Conservation (phyloP, 2,888 invertebrate species). For the Abrostola triplasia region DNA sequence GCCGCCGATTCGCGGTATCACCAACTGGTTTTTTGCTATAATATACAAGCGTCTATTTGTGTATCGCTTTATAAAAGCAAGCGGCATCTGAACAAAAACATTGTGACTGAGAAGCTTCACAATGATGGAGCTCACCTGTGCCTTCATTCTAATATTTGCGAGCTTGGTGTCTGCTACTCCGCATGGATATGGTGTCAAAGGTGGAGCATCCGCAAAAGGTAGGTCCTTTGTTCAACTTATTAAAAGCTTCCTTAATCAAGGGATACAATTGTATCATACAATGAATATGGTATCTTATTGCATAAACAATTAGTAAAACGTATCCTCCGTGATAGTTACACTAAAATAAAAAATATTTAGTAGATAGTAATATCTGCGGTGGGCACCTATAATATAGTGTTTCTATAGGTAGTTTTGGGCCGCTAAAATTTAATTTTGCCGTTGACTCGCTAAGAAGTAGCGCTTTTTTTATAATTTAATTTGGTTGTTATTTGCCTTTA, state of each 20-base stretch:
- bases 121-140: slow-evolving; percentile 81
- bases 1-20: slow-evolving; percentile 80
- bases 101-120: slow-evolving; percentile 80
- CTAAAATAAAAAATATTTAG: too few relatives aligned
- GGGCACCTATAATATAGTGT: too few relatives aligned
- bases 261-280: too few relatives aligned
- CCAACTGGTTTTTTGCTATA: slow-evolving; percentile 83
- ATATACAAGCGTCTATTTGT: slow-evolving; percentile 80
- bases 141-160: slow-evolving; percentile 70
- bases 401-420: too few relatives aligned
- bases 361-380: too few relatives aligned
- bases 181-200: slow-evolving; percentile 80
- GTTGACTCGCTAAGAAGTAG: too few relatives aligned
- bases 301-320: too few relatives aligned
- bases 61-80: slow-evolving; percentile 85
- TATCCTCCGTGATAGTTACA: too few relatives aligned
- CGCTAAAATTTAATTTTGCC: too few relatives aligned
- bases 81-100: slow-evolving; percentile 73
- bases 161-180: slow-evolving; percentile 74
- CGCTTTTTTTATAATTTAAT: too few relatives aligned
- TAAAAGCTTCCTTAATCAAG: background rate
- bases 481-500: too few relatives aligned
- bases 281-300: too few relatives aligned
- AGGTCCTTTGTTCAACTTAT: slow-evolving; percentile 41
- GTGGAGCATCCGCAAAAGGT: slow-evolving; percentile 79